These are phyloP conservation scores for Papilio protenor DNA, from an alignment of 2,888 invertebrate species.

Conservation along the genomic window DNA sequence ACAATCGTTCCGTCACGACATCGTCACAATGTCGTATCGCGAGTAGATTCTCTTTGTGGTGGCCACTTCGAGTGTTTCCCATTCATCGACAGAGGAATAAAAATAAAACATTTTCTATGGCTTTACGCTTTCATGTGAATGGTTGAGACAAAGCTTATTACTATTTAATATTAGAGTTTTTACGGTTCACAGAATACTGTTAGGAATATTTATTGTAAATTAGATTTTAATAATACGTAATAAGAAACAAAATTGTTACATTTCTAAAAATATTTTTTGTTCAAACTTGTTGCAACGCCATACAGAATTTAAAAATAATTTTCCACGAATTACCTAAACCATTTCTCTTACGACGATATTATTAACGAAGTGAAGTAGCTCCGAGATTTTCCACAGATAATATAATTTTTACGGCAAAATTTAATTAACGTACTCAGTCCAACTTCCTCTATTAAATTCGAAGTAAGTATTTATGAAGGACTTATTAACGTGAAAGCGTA, in stretches of 20 bases:
- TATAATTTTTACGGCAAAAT: constrained; percentile 19
- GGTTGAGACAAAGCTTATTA: background rate
- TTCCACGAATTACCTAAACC: background rate
- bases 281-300: background rate
- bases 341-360: background rate
- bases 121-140: background rate
- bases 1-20: constrained; percentile 29
- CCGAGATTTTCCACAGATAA: background rate
- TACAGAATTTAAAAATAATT: background rate
- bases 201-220: too few species aligned
- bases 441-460: constrained; percentile 29
- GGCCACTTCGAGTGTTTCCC: constrained; percentile 28
- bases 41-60: constrained; percentile 14
- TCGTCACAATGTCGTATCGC: constrained; percentile 11
- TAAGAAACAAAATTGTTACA: too few species aligned
- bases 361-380: background rate
- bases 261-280: too few species aligned
- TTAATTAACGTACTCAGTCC: constrained; percentile 26
- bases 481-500: constrained; percentile 15
- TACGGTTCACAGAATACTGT: too few species aligned
- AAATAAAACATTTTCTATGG: constrained; percentile 17
- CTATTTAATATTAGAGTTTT: background rate
- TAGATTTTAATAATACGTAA: too few species aligned
- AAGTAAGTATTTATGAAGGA: constrained; percentile 26
- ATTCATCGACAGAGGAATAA: constrained; percentile 14